Percentiles rank a stretch among this genome's conserved stretches.
Conservation (phyloP, 2,797 vertebrate species). For the Hippocampus kuda region DNA sequence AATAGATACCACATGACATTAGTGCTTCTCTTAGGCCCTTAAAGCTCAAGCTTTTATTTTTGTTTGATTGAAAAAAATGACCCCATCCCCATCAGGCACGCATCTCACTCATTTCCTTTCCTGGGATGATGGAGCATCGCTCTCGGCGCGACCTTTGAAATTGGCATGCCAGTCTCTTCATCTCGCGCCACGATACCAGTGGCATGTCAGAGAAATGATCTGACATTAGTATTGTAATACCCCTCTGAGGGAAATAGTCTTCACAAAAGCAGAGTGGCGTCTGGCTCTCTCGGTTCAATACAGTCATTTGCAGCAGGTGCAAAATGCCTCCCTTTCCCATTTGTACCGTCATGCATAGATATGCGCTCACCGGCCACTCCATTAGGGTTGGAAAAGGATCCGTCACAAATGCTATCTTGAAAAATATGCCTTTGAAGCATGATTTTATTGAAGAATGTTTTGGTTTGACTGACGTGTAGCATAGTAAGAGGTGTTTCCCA, state of each 20-base stretch:
- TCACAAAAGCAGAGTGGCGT: slow-evolving; percentile 40
- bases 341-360: slow-evolving; percentile 11
- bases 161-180: slow-evolving; percentile 45
- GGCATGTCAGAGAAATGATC: slow-evolving; percentile 52
- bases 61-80: slow-evolving; percentile 45
- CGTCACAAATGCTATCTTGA: not conserved
- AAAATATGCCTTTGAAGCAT: not conserved
- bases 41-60: slow-evolving; percentile 33
- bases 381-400: not conserved
- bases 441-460: not conserved
- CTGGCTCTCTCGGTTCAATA: slow-evolving; percentile 34
- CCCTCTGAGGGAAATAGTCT: slow-evolving; percentile 46
- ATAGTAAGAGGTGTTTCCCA: not conserved
- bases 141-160: slow-evolving; percentile 51
- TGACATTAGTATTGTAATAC: slow-evolving; percentile 57
- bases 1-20: slow-evolving; percentile 2
- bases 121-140: slow-evolving; percentile 37
- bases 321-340: slow-evolving; percentile 27
- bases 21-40: slow-evolving; percentile 13
- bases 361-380: not conserved
- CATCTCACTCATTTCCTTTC: slow-evolving; percentile 46
- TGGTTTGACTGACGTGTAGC: not conserved
- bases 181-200: slow-evolving; percentile 36
- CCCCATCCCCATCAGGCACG: slow-evolving; percentile 18
- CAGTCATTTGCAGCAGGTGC: slow-evolving; percentile 36